Conservation (phyloP, 2,797 vertebrate genomes). For the Dallia pectoralis region DNA sequence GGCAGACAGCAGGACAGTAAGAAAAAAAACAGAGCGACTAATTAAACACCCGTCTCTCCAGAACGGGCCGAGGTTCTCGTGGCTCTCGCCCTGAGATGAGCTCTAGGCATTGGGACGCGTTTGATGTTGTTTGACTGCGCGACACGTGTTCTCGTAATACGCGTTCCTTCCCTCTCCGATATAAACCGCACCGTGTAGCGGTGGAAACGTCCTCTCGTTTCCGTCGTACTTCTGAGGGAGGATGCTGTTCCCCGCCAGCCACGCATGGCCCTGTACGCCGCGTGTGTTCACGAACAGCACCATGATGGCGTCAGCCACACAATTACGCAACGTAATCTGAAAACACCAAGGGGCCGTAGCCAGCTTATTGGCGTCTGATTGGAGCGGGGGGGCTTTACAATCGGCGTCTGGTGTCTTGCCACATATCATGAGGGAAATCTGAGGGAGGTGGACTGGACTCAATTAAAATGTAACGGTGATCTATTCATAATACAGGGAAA, state of each 20-base stretch:
- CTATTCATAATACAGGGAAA: not conserved
- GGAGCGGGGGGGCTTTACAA: not conserved
- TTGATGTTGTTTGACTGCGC: not conserved
- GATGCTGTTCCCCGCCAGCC: not conserved
- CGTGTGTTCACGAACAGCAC: slow-evolving; percentile 15
- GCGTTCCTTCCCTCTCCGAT: too few relatives aligned
- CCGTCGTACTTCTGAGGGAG: not conserved
- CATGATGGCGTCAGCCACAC: slow-evolving; percentile 9
- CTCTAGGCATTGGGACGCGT: not conserved
- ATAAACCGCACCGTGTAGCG: not conserved
- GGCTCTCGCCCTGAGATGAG: not conserved
- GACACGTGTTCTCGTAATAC: not conserved
- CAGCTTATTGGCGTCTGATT: slow-evolving; percentile 11
- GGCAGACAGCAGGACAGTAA: not conserved
- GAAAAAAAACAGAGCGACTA: not conserved
- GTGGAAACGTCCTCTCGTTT: not conserved
- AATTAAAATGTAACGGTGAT: slow-evolving; percentile 8
- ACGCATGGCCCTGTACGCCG: slow-evolving; percentile 13
- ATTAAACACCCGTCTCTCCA: not conserved
- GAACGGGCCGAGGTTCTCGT: not conserved
- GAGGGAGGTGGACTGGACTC: not conserved
- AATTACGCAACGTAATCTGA: slow-evolving; percentile 18
- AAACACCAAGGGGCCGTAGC: slow-evolving; percentile 15
- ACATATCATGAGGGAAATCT: not conserved
- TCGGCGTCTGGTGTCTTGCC: not conserved